phyloP scores from a whole-genome alignment of 2,797 vertebrate species.

The Aselliscus stoliczkanus region DNA sequence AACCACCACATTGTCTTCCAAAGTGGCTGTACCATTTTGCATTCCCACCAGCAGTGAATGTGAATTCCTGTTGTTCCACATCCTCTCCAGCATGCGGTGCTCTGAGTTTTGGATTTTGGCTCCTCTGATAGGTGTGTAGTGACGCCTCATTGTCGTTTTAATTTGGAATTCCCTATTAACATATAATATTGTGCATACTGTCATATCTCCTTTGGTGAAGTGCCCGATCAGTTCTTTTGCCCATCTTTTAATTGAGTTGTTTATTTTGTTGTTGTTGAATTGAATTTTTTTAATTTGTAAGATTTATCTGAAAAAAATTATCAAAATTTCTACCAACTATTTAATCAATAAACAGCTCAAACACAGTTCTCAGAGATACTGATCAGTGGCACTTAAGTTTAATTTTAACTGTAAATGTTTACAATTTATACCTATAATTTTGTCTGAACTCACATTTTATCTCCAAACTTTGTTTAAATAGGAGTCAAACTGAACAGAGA shows the following conservation, averaged over 20 bases:
- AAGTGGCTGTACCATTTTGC: background rate
- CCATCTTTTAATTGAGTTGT: background rate
- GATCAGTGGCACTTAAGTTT: background rate
- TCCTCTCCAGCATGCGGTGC: accelerated
- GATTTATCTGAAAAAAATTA: background rate
- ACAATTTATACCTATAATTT: background rate
- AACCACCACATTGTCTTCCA: background rate
- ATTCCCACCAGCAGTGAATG: background rate
- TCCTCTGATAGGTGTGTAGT: background rate
- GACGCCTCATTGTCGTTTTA: background rate
- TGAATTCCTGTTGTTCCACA: accelerated
- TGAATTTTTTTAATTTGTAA: background rate
- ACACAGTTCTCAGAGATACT: background rate
- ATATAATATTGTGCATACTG: background rate
- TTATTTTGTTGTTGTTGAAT: background rate
- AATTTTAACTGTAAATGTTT: background rate
- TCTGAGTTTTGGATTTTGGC: background rate
- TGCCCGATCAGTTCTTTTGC: background rate
- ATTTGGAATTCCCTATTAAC: background rate
- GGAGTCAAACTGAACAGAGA: background rate
- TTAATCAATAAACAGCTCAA: background rate
- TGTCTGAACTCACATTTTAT: background rate
- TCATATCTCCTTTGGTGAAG: background rate
- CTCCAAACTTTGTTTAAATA: background rate
- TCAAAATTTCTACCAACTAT: background rate